Base-by-base conservation (phyloP, 2,888 invertebrate species). In the Lepidocyrtoides sp. region DNA sequence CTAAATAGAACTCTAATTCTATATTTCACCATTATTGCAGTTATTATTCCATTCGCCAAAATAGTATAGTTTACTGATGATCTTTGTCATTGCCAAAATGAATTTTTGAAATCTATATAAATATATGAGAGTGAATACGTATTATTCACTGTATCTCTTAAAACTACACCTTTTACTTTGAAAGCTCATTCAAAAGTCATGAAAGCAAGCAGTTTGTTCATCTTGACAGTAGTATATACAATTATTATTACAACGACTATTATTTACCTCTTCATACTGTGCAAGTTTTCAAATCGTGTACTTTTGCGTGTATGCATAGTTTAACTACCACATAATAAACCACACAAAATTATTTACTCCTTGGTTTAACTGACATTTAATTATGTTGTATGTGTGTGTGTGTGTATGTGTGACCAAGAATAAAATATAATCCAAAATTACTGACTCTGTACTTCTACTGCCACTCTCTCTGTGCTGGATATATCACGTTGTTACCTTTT, bases 401-500 rank as follows among this genome's bases (percentile, higher is more conserved):
- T 36, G 41, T 75, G 44, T 79, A 57, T 57, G 7, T 81, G 81
- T 81, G 81, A 57, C 81, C 81, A 60, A 81, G 81, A 85, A 72
- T 85, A 85, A 85, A 69, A 69, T 36, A 54, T 72, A 32, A 51
- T 36, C 36, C 54, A 20, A 41, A 32, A 54, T 85, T 85, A 57
- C 77, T 51, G 26, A 69, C 72, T 72, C 29, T 17, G 32, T 79
- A 36, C 29, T 79, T 54, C 32, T 57, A 32, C 79, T 60, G 81
- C 60, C 60, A 81, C 81, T 72, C 81, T 60, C 75, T 51, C 48
- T 26, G 2, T 36, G 36, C 85, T 85, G 72, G 82, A 66, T 89
- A 72, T 75, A 79, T 84, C 79, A 90, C 79, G 66, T 69, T 69
- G 84, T 69, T 85, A 90, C 90, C 84, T 90, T 72, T 77, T 90